Conservation (phyloP, 2,797 vertebrate species). For the Sebastes diaconus region DNA sequence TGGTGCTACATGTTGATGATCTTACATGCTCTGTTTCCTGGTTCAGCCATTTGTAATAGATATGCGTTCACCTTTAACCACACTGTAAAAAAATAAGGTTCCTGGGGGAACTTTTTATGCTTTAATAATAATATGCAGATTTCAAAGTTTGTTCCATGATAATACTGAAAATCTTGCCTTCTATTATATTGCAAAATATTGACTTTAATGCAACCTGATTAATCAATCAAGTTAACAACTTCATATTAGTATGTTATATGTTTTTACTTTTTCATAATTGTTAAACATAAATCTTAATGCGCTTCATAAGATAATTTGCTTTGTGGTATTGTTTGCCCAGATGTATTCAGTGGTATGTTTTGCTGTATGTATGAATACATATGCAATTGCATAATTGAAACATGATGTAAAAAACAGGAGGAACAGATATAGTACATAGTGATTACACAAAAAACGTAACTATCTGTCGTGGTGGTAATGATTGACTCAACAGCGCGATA, state of each 20-base stretch:
- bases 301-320: not conserved
- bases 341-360: not conserved
- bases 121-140: not conserved
- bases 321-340: not conserved
- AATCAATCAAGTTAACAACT: not conserved
- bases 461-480: no score
- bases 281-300: not conserved
- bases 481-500: no score
- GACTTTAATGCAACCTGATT: not conserved
- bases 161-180: not conserved
- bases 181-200: not conserved
- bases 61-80: slow-evolving; percentile 25
- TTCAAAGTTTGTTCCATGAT: not conserved
- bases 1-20: slow-evolving; percentile 23
- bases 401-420: not conserved
- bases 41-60: slow-evolving; percentile 22
- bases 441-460: not conserved
- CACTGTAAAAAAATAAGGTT: not conserved
- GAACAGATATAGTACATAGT: not conserved
- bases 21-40: slow-evolving; percentile 15
- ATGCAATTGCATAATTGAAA: not conserved
- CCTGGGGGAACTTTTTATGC: not conserved
- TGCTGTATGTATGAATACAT: not conserved
- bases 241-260: no score
- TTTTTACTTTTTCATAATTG: not conserved